A percentile compares a stretch with the other conserved stretches of the same genome.
Conservation (phyloP, 2,113 vertebrate genomes). For the Cinclus mexicanus region DNA sequence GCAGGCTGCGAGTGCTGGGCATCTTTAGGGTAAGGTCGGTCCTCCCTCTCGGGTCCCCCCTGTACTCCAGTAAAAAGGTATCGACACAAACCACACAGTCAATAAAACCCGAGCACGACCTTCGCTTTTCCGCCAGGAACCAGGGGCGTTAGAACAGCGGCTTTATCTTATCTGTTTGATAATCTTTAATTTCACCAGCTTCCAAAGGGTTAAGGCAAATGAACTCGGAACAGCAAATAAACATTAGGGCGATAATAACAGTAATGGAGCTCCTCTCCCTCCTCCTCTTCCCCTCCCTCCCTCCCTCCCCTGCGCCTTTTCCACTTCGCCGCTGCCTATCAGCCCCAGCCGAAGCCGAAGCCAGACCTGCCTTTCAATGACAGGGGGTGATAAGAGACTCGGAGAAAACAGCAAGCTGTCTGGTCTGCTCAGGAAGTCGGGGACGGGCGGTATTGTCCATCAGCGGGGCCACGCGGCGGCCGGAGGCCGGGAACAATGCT, state of each 20-base stretch:
- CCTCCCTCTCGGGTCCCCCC: neutral
- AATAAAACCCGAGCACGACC: conserved; percentile 62
- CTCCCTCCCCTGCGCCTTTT: neutral
- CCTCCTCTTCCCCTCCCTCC: neutral
- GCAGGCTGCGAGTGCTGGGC: neutral
- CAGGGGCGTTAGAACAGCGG: conserved; percentile 56
- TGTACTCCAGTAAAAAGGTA: neutral
- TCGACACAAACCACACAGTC: conserved; percentile 55
- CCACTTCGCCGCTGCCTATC: conserved; percentile 56
- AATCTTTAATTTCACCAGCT: conserved; percentile 74
- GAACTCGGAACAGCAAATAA: conserved; percentile 29
- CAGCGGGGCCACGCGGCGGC: conserved; percentile 57
- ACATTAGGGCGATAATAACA: neutral
- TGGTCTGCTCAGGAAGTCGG: conserved; percentile 79
- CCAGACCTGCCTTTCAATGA: conserved; percentile 67
- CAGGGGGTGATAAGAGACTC: conserved; percentile 74
- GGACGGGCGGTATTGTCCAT: conserved; percentile 69
- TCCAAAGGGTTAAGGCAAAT: conserved; percentile 76
- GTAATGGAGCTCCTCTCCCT: neutral
- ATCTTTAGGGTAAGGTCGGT: neutral
- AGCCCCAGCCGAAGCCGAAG: conserved; percentile 69
- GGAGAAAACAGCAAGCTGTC: conserved; percentile 76
- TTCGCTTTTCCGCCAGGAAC: neutral
- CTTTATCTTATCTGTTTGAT: conserved; percentile 71
- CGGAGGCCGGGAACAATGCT: conserved; percentile 65